Conservation (phyloP, 1,140 invertebrate species). For the Maniola jurtina region DNA sequence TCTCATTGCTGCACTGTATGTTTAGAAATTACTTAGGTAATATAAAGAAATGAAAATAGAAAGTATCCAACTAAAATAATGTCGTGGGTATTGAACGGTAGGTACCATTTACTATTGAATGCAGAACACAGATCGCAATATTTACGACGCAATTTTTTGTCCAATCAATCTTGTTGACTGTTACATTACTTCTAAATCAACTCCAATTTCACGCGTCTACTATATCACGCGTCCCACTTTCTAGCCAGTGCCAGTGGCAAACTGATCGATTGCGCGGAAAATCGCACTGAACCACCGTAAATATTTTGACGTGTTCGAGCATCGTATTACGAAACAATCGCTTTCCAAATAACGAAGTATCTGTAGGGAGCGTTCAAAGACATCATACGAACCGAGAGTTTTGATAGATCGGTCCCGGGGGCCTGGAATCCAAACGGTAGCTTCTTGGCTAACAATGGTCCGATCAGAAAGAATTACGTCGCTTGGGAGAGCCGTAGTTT, state of each 20-base stretch:
- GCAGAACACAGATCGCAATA: constrained; percentile 1
- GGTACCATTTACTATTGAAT: background rate
- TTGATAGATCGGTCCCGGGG: constrained; percentile 70
- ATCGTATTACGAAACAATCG: constrained; percentile 72
- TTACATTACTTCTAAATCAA: constrained; percentile 56
- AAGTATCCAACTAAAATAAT: too few relatives aligned
- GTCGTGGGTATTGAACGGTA: too few relatives aligned
- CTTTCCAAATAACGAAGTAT: constrained; percentile 48
- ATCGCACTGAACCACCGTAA: constrained; percentile 63
- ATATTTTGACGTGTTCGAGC: constrained; percentile 69
- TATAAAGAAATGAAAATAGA: too few relatives aligned
- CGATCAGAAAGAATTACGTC: constrained; percentile 23
- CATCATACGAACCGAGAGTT: constrained; percentile 45
- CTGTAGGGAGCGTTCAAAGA: constrained; percentile 49
- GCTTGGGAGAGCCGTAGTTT: constrained; percentile 8
- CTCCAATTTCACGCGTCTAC: constrained; percentile 61
- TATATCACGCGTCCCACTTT: constrained; percentile 53
- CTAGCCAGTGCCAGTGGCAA: constrained; percentile 47
- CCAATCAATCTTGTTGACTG: constrained; percentile 51
- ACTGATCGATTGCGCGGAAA: constrained; percentile 71
- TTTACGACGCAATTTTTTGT: constrained; percentile 26
- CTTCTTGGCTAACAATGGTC: constrained; percentile 28
- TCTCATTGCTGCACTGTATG: too few relatives aligned
- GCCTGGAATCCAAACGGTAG: constrained; percentile 44
- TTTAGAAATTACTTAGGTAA: too few relatives aligned